A percentile compares a stretch with the other conserved stretches of the same genome.
These are phyloP conservation scores for Perodicticus potto DNA, from an alignment of 2,797 vertebrate genomes.

Conservation along the genomic window DNA sequence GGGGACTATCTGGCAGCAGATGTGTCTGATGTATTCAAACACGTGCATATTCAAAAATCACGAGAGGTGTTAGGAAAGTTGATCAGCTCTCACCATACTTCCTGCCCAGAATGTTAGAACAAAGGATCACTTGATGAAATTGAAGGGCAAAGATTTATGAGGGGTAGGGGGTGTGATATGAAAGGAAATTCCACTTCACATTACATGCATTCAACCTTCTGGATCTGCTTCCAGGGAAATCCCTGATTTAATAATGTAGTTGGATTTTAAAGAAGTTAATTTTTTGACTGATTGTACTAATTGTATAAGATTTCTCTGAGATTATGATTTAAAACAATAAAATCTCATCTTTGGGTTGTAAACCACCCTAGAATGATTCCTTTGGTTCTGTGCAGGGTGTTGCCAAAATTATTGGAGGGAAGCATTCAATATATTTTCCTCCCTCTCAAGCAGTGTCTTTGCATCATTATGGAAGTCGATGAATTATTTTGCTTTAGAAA, in stretches of 20 bases:
- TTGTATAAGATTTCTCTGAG: slow-evolving; percentile 56
- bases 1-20: slow-evolving; percentile 63
- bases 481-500: slow-evolving; percentile 57
- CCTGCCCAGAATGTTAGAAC: slow-evolving; percentile 62
- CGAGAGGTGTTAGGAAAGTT: slow-evolving; percentile 64
- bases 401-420: slow-evolving; percentile 19
- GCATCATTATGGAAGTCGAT: neutral
- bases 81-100: slow-evolving; percentile 63
- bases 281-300: slow-evolving; percentile 68
- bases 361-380: slow-evolving; percentile 60
- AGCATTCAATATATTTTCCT: slow-evolving; percentile 53
- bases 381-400: slow-evolving; percentile 28
- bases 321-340: slow-evolving; percentile 52
- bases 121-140: slow-evolving; percentile 75
- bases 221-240: slow-evolving; percentile 51
- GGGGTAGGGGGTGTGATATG: slow-evolving; percentile 56
- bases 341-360: slow-evolving; percentile 64
- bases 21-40: slow-evolving; percentile 78
- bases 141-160: slow-evolving; percentile 69
- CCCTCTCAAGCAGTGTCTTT: slow-evolving; percentile 42
- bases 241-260: slow-evolving; percentile 3
- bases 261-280: slow-evolving; percentile 72
- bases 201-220: neutral
- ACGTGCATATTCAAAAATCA: slow-evolving; percentile 75
- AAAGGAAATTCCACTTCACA: slow-evolving; percentile 78